phyloP scores from a whole-genome alignment of 2,797 vertebrate genomes.

The Aselliscus stoliczkanus region DNA sequence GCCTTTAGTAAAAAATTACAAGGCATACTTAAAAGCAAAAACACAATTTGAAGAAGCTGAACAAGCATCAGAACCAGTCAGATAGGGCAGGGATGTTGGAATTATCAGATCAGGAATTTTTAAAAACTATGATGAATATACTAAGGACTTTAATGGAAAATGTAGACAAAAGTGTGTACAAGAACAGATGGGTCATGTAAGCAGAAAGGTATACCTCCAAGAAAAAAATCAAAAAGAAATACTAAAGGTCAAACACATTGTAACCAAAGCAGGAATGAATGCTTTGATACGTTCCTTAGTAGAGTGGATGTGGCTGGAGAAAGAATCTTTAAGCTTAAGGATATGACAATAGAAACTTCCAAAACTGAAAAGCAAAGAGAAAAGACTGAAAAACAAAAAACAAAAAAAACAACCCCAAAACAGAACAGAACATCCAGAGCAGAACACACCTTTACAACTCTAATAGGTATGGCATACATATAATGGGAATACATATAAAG shows the following conservation, averaged over 20 bases:
- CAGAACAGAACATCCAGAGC: neutral
- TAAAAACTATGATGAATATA: neutral
- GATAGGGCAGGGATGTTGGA: neutral
- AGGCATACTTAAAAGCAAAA: neutral
- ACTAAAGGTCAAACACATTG: neutral
- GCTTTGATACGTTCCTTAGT: neutral
- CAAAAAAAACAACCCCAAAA: too few species aligned
- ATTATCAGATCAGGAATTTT: neutral
- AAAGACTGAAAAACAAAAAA: neutral
- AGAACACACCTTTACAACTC: too few species aligned
- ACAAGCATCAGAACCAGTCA: neutral
- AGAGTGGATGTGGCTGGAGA: neutral
- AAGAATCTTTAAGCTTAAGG: neutral
- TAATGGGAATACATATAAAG: neutral
- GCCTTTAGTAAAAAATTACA: neutral
- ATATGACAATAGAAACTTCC: neutral
- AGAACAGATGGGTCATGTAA: neutral
- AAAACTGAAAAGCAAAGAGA: neutral
- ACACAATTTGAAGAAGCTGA: neutral
- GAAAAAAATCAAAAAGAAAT: neutral
- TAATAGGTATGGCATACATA: neutral
- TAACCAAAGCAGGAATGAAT: neutral
- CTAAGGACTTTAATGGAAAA: neutral
- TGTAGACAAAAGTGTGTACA: neutral
- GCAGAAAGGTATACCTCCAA: neutral